Conservation (phyloP, 2,797 vertebrate species). For the Schizopygopsis pylzovi region DNA sequence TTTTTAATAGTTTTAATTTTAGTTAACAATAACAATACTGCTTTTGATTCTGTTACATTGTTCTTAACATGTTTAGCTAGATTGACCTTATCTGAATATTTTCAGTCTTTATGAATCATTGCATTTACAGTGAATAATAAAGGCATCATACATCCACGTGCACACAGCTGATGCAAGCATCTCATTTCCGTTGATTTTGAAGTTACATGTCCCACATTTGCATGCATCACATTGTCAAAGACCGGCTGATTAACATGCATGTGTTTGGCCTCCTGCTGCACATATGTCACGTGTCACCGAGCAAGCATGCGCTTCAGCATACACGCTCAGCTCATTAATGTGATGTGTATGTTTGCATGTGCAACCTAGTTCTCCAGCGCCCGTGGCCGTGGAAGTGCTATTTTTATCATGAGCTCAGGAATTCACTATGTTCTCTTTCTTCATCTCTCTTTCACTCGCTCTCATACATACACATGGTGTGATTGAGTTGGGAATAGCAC, state of each 20-base stretch:
- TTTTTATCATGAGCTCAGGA: constrained; percentile 75
- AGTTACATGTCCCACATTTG: background rate
- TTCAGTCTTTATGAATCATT: background rate
- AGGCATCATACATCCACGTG: background rate
- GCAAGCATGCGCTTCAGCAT: background rate
- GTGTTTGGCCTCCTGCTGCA: background rate
- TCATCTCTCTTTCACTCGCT: constrained; percentile 48
- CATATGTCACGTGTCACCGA: background rate
- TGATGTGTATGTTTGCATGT: constrained; percentile 51
- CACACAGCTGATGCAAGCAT: background rate
- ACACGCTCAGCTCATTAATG: constrained; percentile 21
- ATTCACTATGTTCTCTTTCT: constrained; percentile 65
- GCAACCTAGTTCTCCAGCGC: constrained; percentile 75
- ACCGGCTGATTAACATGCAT: background rate
- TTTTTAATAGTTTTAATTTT: background rate
- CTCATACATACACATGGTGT: constrained; percentile 33
- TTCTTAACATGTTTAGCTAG: background rate
- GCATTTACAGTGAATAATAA: background rate
- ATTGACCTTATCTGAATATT: background rate
- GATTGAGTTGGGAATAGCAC: background rate
- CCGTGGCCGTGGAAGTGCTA: constrained; percentile 69
- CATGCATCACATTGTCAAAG: background rate
- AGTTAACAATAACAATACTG: background rate
- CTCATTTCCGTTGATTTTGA: background rate
- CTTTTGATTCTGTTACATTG: background rate